Conservation (phyloP, 2,797 vertebrate genomes). For the Myotis pilosus region DNA sequence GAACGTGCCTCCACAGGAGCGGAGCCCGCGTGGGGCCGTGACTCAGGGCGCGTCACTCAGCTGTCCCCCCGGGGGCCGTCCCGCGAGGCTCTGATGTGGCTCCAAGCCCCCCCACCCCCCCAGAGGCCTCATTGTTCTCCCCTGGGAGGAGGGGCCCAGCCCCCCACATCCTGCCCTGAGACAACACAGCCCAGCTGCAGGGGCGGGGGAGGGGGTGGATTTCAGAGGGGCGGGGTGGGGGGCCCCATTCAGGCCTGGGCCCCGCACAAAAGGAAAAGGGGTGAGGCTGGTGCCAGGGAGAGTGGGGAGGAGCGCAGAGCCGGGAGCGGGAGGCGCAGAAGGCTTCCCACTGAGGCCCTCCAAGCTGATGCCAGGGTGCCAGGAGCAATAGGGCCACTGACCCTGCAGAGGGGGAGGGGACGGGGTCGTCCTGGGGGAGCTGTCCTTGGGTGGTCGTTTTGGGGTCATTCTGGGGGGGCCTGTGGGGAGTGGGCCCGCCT, state of each 20-base stretch:
- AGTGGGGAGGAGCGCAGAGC: not conserved
- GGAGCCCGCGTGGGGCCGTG: slow-evolving; percentile 78
- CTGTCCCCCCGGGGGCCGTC: slow-evolving; percentile 81
- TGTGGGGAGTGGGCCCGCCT: too few species aligned
- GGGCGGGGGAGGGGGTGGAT: not conserved
- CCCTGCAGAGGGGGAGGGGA: not conserved
- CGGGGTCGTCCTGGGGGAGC: rapidly evolving
- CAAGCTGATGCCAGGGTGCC: not conserved
- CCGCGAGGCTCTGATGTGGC: slow-evolving; percentile 82
- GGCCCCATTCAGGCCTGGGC: not conserved
- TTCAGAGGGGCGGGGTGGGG: not conserved
- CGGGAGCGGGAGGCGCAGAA: not conserved
- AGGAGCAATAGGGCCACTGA: not conserved
- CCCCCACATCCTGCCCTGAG: slow-evolving; percentile 40
- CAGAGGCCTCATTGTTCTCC: slow-evolving; percentile 77
- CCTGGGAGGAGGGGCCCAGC: slow-evolving; percentile 14
- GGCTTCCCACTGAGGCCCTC: not conserved
- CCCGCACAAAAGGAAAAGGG: slow-evolving; percentile 26
- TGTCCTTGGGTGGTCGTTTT: too few species aligned
- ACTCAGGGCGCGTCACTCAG: slow-evolving; percentile 83
- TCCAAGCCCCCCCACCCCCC: slow-evolving; percentile 59
- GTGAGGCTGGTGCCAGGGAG: slow-evolving; percentile 20
- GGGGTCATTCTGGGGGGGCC: too few species aligned
- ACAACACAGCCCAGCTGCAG: not conserved
- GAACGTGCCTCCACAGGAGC: slow-evolving; percentile 82